Conservation (phyloP, 1,140 invertebrate genomes). For the Ganaspis sp. region DNA sequence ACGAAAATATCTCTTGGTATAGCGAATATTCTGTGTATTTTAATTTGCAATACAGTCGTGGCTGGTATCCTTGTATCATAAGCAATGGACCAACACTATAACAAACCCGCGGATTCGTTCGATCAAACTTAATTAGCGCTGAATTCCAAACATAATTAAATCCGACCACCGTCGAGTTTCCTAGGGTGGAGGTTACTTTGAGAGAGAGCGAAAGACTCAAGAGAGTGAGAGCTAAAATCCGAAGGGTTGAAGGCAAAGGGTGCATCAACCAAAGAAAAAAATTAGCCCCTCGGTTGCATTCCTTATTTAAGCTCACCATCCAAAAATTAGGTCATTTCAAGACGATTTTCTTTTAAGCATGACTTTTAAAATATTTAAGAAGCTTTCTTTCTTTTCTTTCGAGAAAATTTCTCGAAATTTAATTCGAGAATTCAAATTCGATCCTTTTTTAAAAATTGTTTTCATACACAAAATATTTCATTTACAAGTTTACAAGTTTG, state of each 20-base stretch:
- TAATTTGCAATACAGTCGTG: slow-evolving; percentile 68
- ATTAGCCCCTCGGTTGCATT: slow-evolving; percentile 1
- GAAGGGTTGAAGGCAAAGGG: slow-evolving; percentile 1
- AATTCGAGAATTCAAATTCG: too few species aligned
- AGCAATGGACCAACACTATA: slow-evolving; percentile 68
- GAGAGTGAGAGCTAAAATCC: slow-evolving; percentile 1
- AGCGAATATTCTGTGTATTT: slow-evolving; percentile 58
- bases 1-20: not conserved
- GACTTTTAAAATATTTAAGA: too few species aligned
- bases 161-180: slow-evolving; percentile 63
- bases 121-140: slow-evolving; percentile 75
- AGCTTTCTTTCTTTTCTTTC: too few species aligned
- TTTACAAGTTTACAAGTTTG: too few species aligned
- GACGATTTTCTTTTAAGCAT: too few species aligned
- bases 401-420: too few species aligned
- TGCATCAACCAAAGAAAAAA: not conserved
- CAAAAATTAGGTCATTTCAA: slow-evolving; percentile 25
- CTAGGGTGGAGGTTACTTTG: slow-evolving; percentile 30
- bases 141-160: slow-evolving; percentile 74
- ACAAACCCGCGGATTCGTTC: slow-evolving; percentile 73
- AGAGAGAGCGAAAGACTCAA: not conserved
- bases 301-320: not conserved
- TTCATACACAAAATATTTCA: too few species aligned
- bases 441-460: too few species aligned
- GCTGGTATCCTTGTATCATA: slow-evolving; percentile 68